Percentiles rank a stretch among this genome's conserved stretches.
Conservation (phyloP, 35 echinoderm and acorn worm genomes). For the Patiria miniata region DNA sequence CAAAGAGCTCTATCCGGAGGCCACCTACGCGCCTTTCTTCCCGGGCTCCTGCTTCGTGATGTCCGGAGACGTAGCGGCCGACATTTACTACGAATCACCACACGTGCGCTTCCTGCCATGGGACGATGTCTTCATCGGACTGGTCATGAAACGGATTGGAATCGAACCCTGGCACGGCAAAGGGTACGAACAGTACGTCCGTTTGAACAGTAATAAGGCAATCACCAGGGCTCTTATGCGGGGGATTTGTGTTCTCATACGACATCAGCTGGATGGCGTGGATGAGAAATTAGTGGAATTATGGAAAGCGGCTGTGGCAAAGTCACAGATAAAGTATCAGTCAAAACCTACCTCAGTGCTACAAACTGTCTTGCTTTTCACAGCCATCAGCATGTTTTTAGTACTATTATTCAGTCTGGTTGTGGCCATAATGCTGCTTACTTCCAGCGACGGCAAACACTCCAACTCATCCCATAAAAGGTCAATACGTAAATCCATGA, state of each 20-base stretch:
- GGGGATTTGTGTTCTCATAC: background rate
- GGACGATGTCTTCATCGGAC: constrained; percentile 60
- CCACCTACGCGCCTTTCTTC: constrained; percentile 39
- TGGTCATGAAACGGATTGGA: background rate
- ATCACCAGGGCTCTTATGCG: background rate
- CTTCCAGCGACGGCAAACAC: no score
- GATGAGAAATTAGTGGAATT: background rate
- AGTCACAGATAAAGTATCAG: no score
- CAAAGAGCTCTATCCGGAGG: background rate
- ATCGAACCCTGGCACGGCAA: background rate
- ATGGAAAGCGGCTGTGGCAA: background rate
- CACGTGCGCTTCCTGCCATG: constrained; percentile 30
- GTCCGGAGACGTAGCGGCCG: constrained; percentile 38
- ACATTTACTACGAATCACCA: constrained; percentile 14
- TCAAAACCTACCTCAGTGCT: no score
- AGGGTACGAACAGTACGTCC: background rate
- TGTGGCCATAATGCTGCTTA: no score
- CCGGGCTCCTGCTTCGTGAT: constrained; percentile 44
- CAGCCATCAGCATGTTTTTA: no score
- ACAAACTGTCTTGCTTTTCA: no score
- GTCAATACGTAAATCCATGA: no score
- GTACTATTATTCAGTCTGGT: no score
- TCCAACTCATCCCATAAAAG: no score
- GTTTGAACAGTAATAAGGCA: background rate
- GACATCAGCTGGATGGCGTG: background rate